Conservation (phyloP, 92 coral and sea anemone species). For the Desmophyllum pertusum region DNA sequence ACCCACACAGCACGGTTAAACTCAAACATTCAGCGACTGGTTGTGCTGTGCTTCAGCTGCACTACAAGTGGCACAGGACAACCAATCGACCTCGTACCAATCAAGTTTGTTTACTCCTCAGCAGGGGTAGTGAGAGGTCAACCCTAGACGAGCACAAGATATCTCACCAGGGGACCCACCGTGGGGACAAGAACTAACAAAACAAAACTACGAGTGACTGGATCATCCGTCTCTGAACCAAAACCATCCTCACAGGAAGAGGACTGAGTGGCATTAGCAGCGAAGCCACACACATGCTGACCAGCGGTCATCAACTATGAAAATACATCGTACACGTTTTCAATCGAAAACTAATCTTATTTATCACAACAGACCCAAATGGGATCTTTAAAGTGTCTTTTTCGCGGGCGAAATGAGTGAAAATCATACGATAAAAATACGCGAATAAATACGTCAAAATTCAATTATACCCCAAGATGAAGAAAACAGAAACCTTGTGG, state of each 20-base stretch:
- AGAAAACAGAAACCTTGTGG: background rate
- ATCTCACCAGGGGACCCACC: background rate
- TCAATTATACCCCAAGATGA: background rate
- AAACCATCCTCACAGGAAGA: background rate
- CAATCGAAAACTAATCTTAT: background rate
- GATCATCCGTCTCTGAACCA: background rate
- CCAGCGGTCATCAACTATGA: background rate
- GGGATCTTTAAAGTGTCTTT: background rate
- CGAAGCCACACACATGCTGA: background rate
- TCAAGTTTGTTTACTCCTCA: background rate
- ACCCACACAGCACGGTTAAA: too few relatives aligned
- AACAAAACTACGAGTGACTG: background rate
- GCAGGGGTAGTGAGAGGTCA: background rate
- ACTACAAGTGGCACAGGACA: background rate
- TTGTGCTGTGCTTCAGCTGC: background rate
- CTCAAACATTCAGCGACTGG: too few relatives aligned
- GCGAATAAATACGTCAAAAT: background rate
- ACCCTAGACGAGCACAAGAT: background rate
- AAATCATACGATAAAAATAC: background rate
- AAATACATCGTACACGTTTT: background rate
- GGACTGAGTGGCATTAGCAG: background rate
- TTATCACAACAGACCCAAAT: background rate
- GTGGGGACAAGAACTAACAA: background rate
- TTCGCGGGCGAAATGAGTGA: conserved; percentile 35
- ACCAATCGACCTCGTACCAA: background rate